phyloP scores from a whole-genome alignment of 1,140 invertebrate species.

The Nilaparvata lugens region DNA sequence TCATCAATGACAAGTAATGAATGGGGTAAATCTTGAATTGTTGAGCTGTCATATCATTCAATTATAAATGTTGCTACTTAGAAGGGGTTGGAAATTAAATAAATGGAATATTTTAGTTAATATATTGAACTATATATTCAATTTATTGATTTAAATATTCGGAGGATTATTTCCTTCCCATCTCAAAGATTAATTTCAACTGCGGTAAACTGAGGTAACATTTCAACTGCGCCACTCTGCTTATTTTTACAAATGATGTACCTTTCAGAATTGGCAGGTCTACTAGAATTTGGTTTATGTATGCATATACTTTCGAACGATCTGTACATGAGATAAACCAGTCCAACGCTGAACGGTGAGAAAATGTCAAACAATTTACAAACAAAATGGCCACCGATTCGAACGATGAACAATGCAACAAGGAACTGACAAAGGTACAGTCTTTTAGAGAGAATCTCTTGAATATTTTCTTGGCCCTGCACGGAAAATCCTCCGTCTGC shows the following conservation, averaged over 20 bases:
- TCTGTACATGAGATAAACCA: constrained; percentile 88
- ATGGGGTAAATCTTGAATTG: too few species aligned
- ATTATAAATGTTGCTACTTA: too few species aligned
- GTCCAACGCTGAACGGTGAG: constrained; percentile 85
- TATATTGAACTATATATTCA: too few species aligned
- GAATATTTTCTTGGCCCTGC: constrained; percentile 89
- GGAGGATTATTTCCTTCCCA: too few species aligned
- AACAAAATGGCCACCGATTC: constrained; percentile 82
- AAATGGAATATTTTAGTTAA: too few species aligned
- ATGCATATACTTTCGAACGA: constrained; percentile 81
- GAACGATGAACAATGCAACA: constrained; percentile 74
- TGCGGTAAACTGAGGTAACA: too few species aligned
- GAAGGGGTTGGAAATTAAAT: too few species aligned
- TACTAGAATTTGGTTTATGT: constrained; percentile 92
- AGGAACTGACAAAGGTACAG: constrained; percentile 92
- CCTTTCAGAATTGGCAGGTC: constrained; percentile 96
- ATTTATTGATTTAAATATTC: too few species aligned
- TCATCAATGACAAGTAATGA: too few species aligned
- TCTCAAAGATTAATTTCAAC: too few species aligned
- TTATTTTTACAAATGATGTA: constrained; percentile 83
- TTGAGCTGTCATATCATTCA: too few species aligned
- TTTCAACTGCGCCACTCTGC: constrained; percentile 43
- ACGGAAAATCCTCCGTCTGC: constrained; percentile 97
- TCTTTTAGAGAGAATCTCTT: constrained; percentile 93
- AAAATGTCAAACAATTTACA: constrained; percentile 96